Conservation (phyloP, 1,140 invertebrate genomes). For the Tetramorium alpestre region DNA sequence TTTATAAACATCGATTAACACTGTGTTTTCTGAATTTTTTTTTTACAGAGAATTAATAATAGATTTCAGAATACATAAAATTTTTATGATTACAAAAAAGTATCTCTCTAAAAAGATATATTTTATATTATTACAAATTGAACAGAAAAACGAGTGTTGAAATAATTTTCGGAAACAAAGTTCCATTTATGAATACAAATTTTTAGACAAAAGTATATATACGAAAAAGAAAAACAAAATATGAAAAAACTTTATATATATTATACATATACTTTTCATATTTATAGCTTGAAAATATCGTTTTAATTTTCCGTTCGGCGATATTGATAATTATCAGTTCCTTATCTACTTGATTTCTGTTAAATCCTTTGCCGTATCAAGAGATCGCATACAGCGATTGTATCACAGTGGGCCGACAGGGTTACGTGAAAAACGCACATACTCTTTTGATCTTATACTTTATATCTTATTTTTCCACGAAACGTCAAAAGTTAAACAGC, state of each 20-base stretch:
- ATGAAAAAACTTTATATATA: background rate
- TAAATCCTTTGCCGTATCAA: constrained; percentile 7
- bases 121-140: constrained; percentile 4
- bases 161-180: background rate
- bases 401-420: constrained; percentile 49
- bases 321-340: constrained; percentile 20
- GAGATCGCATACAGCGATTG: constrained; percentile 58
- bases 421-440: constrained; percentile 23
- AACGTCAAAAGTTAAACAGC: background rate
- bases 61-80: background rate
- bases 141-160: background rate
- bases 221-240: background rate
- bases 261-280: background rate
- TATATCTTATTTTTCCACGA: constrained; percentile 37
- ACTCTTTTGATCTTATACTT: background rate
- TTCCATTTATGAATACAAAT: background rate
- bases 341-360: constrained; percentile 22
- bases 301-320: constrained; percentile 16
- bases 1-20: constrained; percentile 4
- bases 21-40: constrained; percentile 12
- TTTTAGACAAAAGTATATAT: background rate
- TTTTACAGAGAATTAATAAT: background rate
- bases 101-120: background rate
- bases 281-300: background rate
- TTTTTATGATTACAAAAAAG: background rate